Evolutionary conservation across 2,888 invertebrate species (phyloP).

Genomic region (Tricholauxania praeusta): DNA sequence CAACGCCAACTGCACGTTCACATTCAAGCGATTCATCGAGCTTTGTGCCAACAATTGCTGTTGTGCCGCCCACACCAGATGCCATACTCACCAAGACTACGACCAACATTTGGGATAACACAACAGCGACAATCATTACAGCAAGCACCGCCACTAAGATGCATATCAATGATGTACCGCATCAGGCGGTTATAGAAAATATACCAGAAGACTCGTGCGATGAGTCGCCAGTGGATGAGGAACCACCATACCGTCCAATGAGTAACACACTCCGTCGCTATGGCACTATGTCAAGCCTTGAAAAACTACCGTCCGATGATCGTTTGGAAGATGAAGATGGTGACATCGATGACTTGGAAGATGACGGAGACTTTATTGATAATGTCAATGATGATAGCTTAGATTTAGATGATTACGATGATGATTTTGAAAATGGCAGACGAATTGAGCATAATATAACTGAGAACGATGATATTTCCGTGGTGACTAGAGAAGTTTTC

Average conservation of each 20-base stretch:
- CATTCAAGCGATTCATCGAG: slow-evolving; percentile 49
- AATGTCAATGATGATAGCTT: slow-evolving; percentile 49
- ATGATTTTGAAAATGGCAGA: slow-evolving; percentile 66
- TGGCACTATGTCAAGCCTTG: slow-evolving; percentile 81
- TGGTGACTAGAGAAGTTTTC: slow-evolving; percentile 54
- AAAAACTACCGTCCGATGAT: slow-evolving; percentile 74
- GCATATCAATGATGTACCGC: slow-evolving; percentile 53
- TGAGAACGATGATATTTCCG: slow-evolving; percentile 48
- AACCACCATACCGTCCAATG: slow-evolving; percentile 80
- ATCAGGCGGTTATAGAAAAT: slow-evolving; percentile 63
- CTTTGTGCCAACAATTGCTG: slow-evolving; percentile 77
- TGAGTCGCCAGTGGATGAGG: slow-evolving; percentile 79
- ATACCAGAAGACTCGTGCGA: slow-evolving; percentile 74
- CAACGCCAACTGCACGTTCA: slow-evolving; percentile 7
- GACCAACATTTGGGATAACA: slow-evolving; percentile 66
- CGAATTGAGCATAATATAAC: slow-evolving; percentile 49
- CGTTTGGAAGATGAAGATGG: slow-evolving; percentile 56
- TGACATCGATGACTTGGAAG: slow-evolving; percentile 69
- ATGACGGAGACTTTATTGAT: slow-evolving; percentile 57
- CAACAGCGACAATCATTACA: slow-evolving; percentile 57
- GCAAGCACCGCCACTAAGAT: slow-evolving; percentile 56
- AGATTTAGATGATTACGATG: slow-evolving; percentile 60
- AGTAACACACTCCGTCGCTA: slow-evolving; percentile 70
- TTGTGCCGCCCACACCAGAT: slow-evolving; percentile 82
- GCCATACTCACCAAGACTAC: slow-evolving; percentile 64